A percentile compares a stretch with the other conserved stretches of the same genome.
phyloP scores from a whole-genome alignment of 2,797 vertebrate genomes.

The Pachyuromys duprasi region DNA sequence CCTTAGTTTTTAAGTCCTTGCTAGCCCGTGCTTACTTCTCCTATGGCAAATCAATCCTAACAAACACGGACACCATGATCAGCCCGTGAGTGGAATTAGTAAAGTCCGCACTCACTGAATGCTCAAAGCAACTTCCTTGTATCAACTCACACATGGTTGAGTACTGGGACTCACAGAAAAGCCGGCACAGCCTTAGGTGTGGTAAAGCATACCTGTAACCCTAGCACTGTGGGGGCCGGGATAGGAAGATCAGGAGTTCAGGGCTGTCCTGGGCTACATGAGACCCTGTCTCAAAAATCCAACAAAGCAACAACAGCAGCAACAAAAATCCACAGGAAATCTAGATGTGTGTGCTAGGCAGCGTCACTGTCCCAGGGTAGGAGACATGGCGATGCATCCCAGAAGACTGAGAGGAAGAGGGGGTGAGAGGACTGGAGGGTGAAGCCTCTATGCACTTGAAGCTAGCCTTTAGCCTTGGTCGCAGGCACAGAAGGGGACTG shows the following conservation, averaged over 20 bases:
- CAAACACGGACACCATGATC: neutral
- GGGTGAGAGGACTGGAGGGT: neutral
- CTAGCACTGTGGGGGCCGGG: too few relatives aligned
- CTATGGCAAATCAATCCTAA: neutral
- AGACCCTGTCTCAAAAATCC: neutral
- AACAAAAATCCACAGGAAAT: neutral
- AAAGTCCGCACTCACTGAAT: neutral
- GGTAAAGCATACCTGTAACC: too few relatives aligned
- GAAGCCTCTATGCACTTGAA: neutral
- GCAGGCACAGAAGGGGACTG: neutral
- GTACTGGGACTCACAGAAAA: neutral
- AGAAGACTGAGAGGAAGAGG: neutral
- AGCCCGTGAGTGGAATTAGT: fast-evolving
- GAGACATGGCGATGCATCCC: neutral
- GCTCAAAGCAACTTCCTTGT: neutral
- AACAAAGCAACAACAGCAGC: neutral
- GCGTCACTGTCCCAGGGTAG: neutral
- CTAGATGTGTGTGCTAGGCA: neutral
- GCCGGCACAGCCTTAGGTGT: neutral
- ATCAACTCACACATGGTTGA: neutral
- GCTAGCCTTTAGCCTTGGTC: neutral
- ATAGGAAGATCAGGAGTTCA: neutral
- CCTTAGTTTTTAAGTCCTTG: neutral
- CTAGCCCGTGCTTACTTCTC: neutral
- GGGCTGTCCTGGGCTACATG: neutral